Evolutionary conservation across 2,888 invertebrate genomes (phyloP), one percentile per base, ranked within the genome.

Genomic region (Keiferia lycopersicella): DNA sequence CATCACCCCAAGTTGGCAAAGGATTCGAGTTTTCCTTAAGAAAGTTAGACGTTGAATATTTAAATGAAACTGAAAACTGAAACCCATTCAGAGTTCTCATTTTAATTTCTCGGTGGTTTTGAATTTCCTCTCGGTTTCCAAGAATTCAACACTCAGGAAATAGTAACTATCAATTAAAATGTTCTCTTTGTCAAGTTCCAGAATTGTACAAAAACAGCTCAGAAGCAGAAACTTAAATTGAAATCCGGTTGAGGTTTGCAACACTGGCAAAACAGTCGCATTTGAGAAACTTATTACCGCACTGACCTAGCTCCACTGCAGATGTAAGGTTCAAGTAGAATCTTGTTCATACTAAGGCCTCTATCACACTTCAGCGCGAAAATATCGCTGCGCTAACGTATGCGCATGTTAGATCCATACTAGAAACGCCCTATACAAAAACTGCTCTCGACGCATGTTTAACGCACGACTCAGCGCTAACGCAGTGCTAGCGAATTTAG

Each of bases 281-380:
- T 59, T 59, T 59, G 59, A 59, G 20, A 41, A 45, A 59, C 59
- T 41, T 18, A 59, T 59, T 22, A 58, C 58, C 16, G 34, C 38
- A 38, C 20, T 22, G 51, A 51, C 22, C 20, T 22, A 12, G 51
- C 20, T 34, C 34, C 10, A 34, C 34, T 34, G 34, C 34, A 34
- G 34, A 8, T 34, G 10, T 34, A 34, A 8, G 8, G 34, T 34
- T 34, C 10, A 34, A 8, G 10, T 34, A 34, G 10, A 34, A 34
- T 34, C 34, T 34, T 34, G 34, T 34, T 8, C 8, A 14, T 26
- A 26, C n/a, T n/a, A n/a, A n/a, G n/a, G n/a, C n/a, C n/a, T n/a
- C n/a, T n/a, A n/a, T n/a, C n/a, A n/a, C n/a, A n/a, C n/a, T n/a
- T n/a, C n/a, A n/a, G n/a, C n/a, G n/a, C n/a, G n/a, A n/a, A n/a